Conservation (phyloP, 2,888 invertebrate genomes). For the Brenthis hecate region DNA sequence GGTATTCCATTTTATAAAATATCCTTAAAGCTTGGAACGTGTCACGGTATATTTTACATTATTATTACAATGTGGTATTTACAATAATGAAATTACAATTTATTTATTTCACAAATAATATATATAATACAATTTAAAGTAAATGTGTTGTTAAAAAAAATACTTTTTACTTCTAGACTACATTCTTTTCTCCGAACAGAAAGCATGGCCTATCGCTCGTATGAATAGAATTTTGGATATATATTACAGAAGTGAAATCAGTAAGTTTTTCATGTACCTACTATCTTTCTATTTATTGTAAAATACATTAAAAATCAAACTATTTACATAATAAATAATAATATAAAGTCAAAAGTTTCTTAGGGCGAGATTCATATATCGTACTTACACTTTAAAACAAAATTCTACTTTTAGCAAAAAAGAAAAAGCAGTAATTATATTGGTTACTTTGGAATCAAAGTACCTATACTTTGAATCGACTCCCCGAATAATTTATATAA, state of each 20-base stretch:
- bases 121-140: background rate
- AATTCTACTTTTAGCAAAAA: too few relatives aligned
- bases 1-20: slow-evolving; percentile 64
- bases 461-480: too few relatives aligned
- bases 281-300: slow-evolving; percentile 12
- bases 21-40: slow-evolving; percentile 57
- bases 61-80: background rate
- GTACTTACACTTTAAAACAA: too few relatives aligned
- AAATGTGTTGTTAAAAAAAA: background rate
- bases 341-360: too few relatives aligned
- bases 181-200: slow-evolving; percentile 55
- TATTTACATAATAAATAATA: too few relatives aligned
- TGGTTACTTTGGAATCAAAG: too few relatives aligned
- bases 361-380: too few relatives aligned
- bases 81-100: background rate
- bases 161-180: slow-evolving; percentile 50
- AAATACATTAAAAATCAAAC: background rate
- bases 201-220: slow-evolving; percentile 55
- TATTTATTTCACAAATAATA: background rate
- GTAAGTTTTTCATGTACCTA: slow-evolving; percentile 51
- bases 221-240: slow-evolving; percentile 67
- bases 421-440: too few relatives aligned
- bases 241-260: slow-evolving; percentile 54
- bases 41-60: slow-evolving; percentile 57
- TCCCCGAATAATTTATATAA: too few relatives aligned